Conservation (phyloP, 2,113 vertebrate genomes). For the Otus sunia region DNA sequence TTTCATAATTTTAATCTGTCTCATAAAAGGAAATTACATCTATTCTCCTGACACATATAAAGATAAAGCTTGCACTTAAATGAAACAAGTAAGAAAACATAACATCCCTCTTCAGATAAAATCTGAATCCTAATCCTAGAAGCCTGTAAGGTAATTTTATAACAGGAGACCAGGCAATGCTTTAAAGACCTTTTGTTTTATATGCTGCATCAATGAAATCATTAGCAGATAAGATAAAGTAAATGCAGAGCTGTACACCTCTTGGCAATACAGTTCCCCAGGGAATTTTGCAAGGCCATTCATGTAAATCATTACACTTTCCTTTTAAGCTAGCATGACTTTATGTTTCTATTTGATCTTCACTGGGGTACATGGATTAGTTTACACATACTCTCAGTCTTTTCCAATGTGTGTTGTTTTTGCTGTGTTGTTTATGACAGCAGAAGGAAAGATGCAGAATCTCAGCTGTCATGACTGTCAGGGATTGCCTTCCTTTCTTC, state of each 20-base stretch:
- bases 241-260: neutral
- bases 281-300: neutral
- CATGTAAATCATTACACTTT: neutral
- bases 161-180: slow-evolving; percentile 10
- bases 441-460: neutral
- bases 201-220: neutral
- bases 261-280: neutral
- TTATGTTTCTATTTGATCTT: neutral
- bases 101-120: neutral
- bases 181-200: slow-evolving; percentile 4
- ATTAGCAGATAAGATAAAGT: slow-evolving; percentile 38
- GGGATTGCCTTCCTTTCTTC: neutral
- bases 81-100: neutral
- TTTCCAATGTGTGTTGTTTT: neutral
- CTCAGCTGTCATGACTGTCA: neutral
- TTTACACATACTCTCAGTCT: neutral
- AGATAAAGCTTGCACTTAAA: slow-evolving; percentile 16
- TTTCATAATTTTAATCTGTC: slow-evolving; percentile 14
- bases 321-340: neutral
- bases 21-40: slow-evolving; percentile 12
- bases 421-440: neutral
- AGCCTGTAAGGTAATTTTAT: neutral
- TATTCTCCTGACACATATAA: neutral
- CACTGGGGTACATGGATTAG: neutral
- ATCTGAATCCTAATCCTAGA: slow-evolving; percentile 25